Evolutionary conservation across 2,888 invertebrate genomes (phyloP).

Genomic region (Acanthoscelides obtectus): DNA sequence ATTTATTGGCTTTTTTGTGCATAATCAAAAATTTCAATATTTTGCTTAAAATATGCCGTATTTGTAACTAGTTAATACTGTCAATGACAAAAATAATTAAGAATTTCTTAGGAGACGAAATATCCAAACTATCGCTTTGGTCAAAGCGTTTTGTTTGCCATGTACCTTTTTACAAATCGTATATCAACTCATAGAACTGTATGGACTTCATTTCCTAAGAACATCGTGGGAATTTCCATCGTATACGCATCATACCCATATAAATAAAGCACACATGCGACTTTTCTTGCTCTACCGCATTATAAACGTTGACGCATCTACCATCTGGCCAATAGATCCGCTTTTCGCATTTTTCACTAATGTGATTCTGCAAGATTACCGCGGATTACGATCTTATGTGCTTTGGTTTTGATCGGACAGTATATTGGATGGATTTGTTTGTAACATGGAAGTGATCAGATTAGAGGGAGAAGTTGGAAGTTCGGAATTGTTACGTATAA

Average conservation of each 20-base stretch:
- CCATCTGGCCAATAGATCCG: not conserved
- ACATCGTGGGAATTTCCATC: not conserved
- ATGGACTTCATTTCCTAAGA: not conserved
- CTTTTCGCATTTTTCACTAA: not conserved
- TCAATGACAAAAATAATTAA: too few relatives aligned
- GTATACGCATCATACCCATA: not conserved
- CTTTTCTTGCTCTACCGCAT: not conserved
- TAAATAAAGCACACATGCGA: not conserved
- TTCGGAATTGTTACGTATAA: too few relatives aligned
- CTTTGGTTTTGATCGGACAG: not conserved
- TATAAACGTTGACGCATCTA: not conserved
- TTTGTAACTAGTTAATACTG: too few relatives aligned
- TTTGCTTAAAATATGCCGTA: too few relatives aligned
- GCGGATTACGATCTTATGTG: not conserved
- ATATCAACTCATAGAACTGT: too few relatives aligned
- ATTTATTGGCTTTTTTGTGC: too few relatives aligned
- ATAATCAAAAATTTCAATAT: too few relatives aligned
- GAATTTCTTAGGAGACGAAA: too few relatives aligned
- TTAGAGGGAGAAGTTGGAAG: not conserved
- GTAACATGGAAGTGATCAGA: not conserved
- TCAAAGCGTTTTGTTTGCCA: too few relatives aligned
- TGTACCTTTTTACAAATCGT: too few relatives aligned
- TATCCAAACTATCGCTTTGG: too few relatives aligned
- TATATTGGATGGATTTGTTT: not conserved
- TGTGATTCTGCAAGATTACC: not conserved